phyloP scores from a whole-genome alignment of 2,113 vertebrate species.

The Triplophysa dalaica region DNA sequence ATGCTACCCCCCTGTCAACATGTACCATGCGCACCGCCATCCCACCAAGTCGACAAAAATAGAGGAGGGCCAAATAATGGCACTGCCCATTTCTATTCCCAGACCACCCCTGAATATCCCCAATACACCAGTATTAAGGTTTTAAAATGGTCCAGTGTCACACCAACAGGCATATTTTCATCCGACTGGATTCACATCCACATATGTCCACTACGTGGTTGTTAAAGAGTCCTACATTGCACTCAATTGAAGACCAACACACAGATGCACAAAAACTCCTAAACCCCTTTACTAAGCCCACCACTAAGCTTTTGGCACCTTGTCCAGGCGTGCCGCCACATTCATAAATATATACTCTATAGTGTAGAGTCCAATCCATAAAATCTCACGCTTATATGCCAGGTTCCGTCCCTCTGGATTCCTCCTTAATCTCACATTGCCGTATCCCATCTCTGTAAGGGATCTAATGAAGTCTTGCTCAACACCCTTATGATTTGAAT shows the following conservation, averaged over 20 bases:
- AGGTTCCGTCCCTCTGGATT: neutral
- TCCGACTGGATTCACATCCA: neutral
- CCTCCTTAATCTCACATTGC: neutral
- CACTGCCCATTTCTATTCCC: too few species aligned
- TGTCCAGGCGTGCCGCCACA: too few species aligned
- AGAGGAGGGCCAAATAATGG: too few species aligned
- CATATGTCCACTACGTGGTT: neutral
- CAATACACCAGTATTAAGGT: too few species aligned
- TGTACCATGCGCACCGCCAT: too few species aligned
- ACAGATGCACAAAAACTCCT: neutral
- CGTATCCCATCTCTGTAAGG: neutral
- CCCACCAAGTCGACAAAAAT: too few species aligned
- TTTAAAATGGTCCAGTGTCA: neutral
- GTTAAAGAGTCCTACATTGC: neutral
- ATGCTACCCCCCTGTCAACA: too few species aligned
- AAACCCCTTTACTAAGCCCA: too few species aligned
- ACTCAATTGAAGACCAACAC: neutral
- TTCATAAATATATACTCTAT: constrained; percentile 12
- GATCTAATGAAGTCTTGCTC: constrained; percentile 24
- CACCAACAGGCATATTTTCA: neutral
- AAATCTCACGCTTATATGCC: neutral
- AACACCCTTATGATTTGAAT: neutral
- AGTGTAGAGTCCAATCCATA: neutral
- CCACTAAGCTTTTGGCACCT: neutral
- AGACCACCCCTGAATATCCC: too few species aligned